Conservation (phyloP, 2,113 vertebrate genomes). For the Genyomyrus donnyi region DNA sequence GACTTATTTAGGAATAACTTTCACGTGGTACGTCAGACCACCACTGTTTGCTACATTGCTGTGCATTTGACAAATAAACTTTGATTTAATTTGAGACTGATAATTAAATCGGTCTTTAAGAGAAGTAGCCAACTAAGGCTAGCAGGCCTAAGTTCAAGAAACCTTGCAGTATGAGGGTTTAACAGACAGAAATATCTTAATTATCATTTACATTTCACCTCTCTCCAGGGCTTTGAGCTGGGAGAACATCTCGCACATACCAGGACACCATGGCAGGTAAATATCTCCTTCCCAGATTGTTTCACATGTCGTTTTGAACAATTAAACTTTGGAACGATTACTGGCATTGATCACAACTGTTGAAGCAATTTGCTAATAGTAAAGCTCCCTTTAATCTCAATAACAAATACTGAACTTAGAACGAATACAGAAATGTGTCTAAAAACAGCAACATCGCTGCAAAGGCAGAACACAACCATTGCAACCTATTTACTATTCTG, state of each 20-base stretch:
- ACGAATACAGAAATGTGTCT: background rate
- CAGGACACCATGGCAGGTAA: conserved; percentile 71
- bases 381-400: background rate
- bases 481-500: background rate
- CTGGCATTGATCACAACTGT: background rate
- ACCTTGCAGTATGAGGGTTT: background rate
- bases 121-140: background rate
- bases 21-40: background rate
- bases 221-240: conserved; percentile 42
- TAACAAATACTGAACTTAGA: background rate
- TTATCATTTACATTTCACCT: background rate
- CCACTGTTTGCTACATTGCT: background rate
- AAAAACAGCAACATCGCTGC: background rate
- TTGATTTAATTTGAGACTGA: background rate
- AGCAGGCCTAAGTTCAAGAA: background rate
- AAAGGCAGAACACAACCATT: background rate
- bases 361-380: background rate
- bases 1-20: background rate
- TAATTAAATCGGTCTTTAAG: background rate
- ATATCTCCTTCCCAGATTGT: background rate
- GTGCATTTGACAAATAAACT: background rate
- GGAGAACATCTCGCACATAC: conserved; percentile 40
- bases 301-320: background rate
- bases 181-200: background rate
- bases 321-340: background rate